These are phyloP conservation scores for Ochropleura leucogaster DNA, from an alignment of 2,888 invertebrate species.

Conservation along the genomic window DNA sequence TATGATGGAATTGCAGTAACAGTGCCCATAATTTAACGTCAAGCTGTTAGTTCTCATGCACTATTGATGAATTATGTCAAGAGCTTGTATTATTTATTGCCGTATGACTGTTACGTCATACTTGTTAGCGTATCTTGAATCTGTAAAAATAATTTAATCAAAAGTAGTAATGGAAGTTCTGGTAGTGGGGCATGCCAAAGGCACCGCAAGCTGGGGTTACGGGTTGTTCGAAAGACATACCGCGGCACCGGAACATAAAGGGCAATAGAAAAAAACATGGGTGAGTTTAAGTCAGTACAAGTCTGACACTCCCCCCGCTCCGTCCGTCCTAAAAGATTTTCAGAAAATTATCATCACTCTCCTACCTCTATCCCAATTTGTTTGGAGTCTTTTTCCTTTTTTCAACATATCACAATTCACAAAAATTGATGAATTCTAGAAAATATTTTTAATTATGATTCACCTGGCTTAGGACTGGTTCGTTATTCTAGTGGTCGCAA, in stretches of 20 bases:
- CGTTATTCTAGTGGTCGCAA: too few species aligned
- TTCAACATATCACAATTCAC: neutral
- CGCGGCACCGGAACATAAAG: too few species aligned
- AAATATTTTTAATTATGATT: neutral
- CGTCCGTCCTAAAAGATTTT: neutral
- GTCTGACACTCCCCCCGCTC: too few species aligned
- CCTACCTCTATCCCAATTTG: neutral
- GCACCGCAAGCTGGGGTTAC: too few species aligned
- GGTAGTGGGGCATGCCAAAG: neutral
- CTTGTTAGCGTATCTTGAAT: slow-evolving; percentile 30
- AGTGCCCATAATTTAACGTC: slow-evolving; percentile 2
- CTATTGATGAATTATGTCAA: slow-evolving; percentile 50
- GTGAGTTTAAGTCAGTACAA: too few species aligned
- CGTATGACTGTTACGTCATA: slow-evolving; percentile 11
- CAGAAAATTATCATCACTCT: neutral
- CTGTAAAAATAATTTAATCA: slow-evolving; percentile 39
- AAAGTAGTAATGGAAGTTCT: slow-evolving; percentile 22
- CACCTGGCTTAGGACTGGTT: neutral
- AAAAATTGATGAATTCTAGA: neutral
- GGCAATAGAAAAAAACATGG: too few species aligned
- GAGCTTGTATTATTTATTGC: slow-evolving; percentile 43
- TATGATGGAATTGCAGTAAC: slow-evolving; percentile 30
- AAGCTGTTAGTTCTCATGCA: slow-evolving; percentile 39
- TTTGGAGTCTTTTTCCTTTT: neutral
- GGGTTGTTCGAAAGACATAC: too few species aligned